Conservation (phyloP, 2,113 vertebrate genomes). For the Grammomys surdaster region DNA sequence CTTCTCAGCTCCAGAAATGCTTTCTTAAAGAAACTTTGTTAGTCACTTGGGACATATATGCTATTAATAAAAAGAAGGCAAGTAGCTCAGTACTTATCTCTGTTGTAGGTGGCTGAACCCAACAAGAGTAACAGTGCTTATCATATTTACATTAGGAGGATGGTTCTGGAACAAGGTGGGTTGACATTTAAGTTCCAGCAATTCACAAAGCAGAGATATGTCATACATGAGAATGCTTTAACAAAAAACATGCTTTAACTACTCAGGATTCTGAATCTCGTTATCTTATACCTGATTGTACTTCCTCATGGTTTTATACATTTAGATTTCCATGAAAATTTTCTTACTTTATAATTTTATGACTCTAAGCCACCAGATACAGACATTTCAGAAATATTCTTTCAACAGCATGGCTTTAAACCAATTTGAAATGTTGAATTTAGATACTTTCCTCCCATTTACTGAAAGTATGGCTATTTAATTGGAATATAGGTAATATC, state of each 20-base stretch:
- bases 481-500: slow-evolving; percentile 50
- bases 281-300: background rate
- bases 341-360: slow-evolving; percentile 39
- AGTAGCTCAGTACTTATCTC: background rate
- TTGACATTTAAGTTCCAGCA: background rate
- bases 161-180: background rate
- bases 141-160: background rate
- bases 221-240: background rate
- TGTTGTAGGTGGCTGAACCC: background rate
- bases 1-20: background rate
- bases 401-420: slow-evolving; percentile 18
- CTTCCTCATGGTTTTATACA: background rate
- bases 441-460: slow-evolving; percentile 22
- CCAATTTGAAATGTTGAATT: background rate
- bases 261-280: background rate
- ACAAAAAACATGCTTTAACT: background rate
- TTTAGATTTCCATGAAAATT: background rate
- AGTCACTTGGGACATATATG: background rate
- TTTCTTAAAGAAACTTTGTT: background rate
- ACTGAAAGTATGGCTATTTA: background rate
- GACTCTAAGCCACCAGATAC: background rate
- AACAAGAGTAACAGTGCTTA: background rate
- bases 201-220: slow-evolving; percentile 3
- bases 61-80: background rate
- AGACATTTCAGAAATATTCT: slow-evolving; percentile 36